These are phyloP conservation scores for Mimumesa dahlbomi DNA, from an alignment of 2,888 invertebrate genomes.

Conservation along the genomic window DNA sequence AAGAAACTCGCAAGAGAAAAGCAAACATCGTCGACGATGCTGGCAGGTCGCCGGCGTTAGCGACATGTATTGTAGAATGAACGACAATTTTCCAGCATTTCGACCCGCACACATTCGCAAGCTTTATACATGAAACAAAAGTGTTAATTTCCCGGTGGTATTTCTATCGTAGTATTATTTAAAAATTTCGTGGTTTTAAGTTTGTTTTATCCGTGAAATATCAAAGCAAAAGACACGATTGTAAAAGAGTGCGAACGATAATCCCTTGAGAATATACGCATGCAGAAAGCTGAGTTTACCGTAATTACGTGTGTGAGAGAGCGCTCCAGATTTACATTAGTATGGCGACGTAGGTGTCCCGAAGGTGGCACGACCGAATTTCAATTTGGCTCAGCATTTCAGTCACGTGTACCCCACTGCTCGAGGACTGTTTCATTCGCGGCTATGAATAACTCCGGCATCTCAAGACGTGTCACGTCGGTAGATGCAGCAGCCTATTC, in stretches of 20 bases:
- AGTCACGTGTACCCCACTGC: conserved; percentile 58
- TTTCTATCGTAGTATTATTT: conserved; percentile 59
- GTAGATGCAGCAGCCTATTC: conserved; percentile 34
- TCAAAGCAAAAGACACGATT: neutral
- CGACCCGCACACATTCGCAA: no score
- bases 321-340: conserved; percentile 56
- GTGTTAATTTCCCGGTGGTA: conserved; percentile 55
- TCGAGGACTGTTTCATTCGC: conserved; percentile 53
- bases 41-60: no score
- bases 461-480: conserved; percentile 43
- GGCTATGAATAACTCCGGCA: conserved; percentile 60
- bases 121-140: no score
- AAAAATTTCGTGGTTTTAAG: conserved; percentile 29
- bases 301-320: neutral
- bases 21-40: no score
- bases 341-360: conserved; percentile 16
- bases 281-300: conserved; percentile 1
- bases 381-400: conserved; percentile 65
- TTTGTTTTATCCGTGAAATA: no score
- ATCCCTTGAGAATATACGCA: neutral
- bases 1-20: no score
- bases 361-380: conserved; percentile 61
- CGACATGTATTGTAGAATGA: no score
- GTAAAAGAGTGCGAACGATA: neutral
- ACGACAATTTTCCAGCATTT: no score